Percentiles rank a stretch among this genome's conserved stretches.
phyloP scores from a whole-genome alignment of 2,888 invertebrate species.

The Sesamia inferens region DNA sequence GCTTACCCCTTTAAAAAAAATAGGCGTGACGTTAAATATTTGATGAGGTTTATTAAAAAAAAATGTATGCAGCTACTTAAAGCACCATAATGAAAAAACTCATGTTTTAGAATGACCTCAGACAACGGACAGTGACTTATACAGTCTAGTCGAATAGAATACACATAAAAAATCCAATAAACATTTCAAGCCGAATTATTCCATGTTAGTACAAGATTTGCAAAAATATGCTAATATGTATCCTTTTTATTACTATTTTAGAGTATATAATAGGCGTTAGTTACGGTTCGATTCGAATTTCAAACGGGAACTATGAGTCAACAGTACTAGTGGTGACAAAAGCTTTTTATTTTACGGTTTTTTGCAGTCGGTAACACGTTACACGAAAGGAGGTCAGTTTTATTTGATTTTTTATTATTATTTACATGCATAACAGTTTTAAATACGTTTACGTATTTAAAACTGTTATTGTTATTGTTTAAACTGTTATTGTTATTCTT shows the following conservation, averaged over 20 bases:
- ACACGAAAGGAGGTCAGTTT: conserved; percentile 51
- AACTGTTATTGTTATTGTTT: too few relatives aligned
- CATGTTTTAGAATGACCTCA: background rate
- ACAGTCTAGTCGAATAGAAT: conserved; percentile 1
- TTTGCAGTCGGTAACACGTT: conserved; percentile 13
- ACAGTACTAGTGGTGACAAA: conserved; percentile 41
- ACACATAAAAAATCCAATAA: conserved; percentile 7
- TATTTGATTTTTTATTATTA: background rate
- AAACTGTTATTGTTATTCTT: too few relatives aligned
- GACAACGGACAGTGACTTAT: background rate
- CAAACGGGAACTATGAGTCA: conserved; percentile 61
- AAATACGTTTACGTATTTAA: background rate
- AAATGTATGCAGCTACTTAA: too few relatives aligned
- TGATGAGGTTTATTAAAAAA: background rate
- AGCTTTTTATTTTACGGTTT: conserved; percentile 45
- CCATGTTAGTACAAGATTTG: conserved; percentile 45
- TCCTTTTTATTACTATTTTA: conserved; percentile 48
- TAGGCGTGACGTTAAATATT: background rate
- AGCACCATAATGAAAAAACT: background rate
- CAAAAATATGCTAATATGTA: conserved; percentile 46
- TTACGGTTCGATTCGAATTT: conserved; percentile 50
- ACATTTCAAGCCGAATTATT: conserved; percentile 26
- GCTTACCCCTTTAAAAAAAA: background rate
- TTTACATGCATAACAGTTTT: conserved; percentile 11
- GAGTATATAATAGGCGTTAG: conserved; percentile 52